These are phyloP conservation scores for Notothenia rossii DNA, from an alignment of 2,113 vertebrate genomes.

Conservation along the genomic window DNA sequence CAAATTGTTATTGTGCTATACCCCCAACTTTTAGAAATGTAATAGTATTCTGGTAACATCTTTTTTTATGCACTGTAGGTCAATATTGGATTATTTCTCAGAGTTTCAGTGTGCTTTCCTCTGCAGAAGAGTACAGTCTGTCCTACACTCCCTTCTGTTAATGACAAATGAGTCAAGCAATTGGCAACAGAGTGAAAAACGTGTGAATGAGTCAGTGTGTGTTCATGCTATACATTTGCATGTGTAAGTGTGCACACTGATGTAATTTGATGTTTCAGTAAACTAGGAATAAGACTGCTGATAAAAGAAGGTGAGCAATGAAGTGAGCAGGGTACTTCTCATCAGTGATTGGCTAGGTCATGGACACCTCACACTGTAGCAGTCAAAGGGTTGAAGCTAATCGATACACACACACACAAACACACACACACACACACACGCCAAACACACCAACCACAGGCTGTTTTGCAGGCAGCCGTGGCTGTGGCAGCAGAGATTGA, in stretches of 20 bases:
- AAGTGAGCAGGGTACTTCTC: conserved; percentile 47
- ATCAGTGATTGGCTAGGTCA: conserved; percentile 55
- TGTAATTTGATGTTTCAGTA: conserved; percentile 34
- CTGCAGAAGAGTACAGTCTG: not conserved
- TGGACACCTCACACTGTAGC: conserved; percentile 58
- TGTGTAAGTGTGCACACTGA: conserved; percentile 1
- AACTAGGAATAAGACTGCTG: conserved; percentile 7
- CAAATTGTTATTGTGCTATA: too few species aligned
- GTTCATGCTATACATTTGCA: not conserved
- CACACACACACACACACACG: conserved; percentile 24
- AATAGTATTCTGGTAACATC: too few species aligned
- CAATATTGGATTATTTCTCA: not conserved
- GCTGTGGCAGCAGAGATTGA: conserved; percentile 60
- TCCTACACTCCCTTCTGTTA: conserved; percentile 14
- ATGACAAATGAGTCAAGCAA: conserved; percentile 18
- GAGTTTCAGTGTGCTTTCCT: not conserved
- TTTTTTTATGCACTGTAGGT: too few species aligned
- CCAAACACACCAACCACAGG: conserved; percentile 6
- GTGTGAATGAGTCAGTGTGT: conserved; percentile 11
- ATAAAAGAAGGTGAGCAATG: not conserved
- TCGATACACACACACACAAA: conserved; percentile 46
- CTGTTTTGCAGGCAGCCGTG: conserved; percentile 60
- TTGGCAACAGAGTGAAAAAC: conserved; percentile 20
- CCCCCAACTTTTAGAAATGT: too few species aligned
- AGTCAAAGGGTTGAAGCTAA: conserved; percentile 48